Base-by-base conservation (phyloP, 2,888 invertebrate genomes). In the Drosophila falleni region DNA sequence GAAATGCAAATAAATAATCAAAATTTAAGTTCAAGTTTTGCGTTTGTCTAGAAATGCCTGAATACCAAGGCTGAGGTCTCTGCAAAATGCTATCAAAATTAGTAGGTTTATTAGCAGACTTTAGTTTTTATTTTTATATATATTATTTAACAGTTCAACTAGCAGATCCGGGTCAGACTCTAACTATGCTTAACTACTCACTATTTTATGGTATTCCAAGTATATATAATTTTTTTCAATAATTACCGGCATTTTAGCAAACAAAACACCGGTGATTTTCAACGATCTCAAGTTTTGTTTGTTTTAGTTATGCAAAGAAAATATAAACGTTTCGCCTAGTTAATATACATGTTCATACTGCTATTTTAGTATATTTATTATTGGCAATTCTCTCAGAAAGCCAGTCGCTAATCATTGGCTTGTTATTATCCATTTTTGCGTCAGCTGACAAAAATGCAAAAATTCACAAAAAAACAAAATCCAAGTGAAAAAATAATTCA, bases 1-100 rank as follows among this genome's bases (percentile, higher is more conserved):
- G 69, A 76, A 72, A 66, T 59, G 69, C 72, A 69, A 78, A 78
- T 78, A 80, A 71, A 80, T 49, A 78, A 67, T 66, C 51, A 60
- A 69, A 63, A 75, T 80, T 56, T 72, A 61, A 72, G 72, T 76
- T 80, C 69, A 67, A 59, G 49, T 63, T 60, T 19, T 74, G 33
- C 29, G 39, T 54, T 56, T 56, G 53, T 55, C 8, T 29, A 49
- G 62, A 75, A 71, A 66, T 73, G 70, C 79, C 42, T 60, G 65
- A 59, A 26, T 26, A 33, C 65, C 78, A 77, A 79, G 79, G 74
- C 50, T 64, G 64, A 64, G 58, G 58, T 63, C 56, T 55, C n/a
- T 13, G 10, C n/a, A 55, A 31, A 31, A 61, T 44, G 19, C 49
- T 63, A 54, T 47, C 15, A 11, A 37, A 53, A n/a, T 41, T 46